Percentiles rank a stretch among this genome's conserved stretches.
phyloP scores from a whole-genome alignment of 2,113 vertebrate species.

The Paradoxurus hermaphroditus region DNA sequence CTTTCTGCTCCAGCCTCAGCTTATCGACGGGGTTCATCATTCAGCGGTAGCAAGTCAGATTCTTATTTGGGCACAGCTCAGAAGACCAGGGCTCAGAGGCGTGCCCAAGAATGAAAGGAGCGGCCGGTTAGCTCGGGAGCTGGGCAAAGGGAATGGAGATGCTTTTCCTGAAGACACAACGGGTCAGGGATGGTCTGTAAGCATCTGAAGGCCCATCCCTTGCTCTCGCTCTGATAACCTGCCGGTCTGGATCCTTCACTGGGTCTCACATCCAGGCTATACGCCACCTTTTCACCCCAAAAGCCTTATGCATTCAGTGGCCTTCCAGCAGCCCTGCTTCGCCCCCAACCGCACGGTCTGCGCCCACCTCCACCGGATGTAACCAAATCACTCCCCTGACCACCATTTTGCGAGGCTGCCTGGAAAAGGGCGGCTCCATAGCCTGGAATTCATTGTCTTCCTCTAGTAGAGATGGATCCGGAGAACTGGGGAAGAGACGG shows the following conservation, averaged over 20 bases:
- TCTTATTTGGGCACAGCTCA: background rate
- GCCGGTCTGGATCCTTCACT: background rate
- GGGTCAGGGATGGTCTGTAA: background rate
- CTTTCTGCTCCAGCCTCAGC: background rate
- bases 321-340: too few species aligned
- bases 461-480: background rate
- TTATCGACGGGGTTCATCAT: background rate
- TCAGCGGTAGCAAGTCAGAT: background rate
- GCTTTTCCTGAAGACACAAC: background rate
- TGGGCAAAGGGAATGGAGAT: background rate
- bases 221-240: background rate
- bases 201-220: background rate
- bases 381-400: background rate
- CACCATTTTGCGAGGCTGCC: background rate
- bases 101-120: background rate
- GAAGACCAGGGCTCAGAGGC: background rate
- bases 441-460: background rate
- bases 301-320: background rate
- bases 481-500: background rate
- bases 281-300: background rate
- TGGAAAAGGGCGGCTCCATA: background rate
- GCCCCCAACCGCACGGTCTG: fast-evolving
- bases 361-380: background rate
- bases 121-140: background rate
- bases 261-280: background rate